phyloP scores from a whole-genome alignment of 2,113 vertebrate genomes.

The Trogon surrucura region DNA sequence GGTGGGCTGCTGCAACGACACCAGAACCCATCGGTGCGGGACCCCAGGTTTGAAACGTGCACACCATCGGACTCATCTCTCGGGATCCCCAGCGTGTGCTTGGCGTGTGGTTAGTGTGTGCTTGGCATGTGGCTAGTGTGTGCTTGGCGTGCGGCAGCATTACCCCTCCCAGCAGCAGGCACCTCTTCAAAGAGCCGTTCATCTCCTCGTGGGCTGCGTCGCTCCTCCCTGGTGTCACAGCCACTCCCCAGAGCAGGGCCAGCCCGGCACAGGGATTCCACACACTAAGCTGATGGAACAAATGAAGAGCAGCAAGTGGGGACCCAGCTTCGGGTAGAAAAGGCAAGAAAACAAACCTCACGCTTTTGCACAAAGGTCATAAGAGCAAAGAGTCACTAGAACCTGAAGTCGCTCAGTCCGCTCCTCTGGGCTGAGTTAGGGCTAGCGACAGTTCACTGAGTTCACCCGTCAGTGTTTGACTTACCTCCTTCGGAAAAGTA shows the following conservation, averaged over 20 bases:
- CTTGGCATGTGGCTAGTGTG: too few species aligned
- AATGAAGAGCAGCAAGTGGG: background rate
- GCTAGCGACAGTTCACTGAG: background rate
- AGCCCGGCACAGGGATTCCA: background rate
- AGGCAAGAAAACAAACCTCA: background rate
- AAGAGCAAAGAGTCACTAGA: background rate
- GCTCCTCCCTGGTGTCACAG: background rate
- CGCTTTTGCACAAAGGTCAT: background rate
- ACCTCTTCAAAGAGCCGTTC: background rate
- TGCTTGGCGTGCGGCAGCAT: too few species aligned
- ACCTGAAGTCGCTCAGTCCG: background rate
- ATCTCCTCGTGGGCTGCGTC: background rate
- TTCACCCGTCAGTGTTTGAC: background rate
- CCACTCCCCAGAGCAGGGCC: background rate
- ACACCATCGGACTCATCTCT: background rate
- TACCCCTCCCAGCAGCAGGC: background rate
- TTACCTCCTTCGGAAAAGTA: background rate
- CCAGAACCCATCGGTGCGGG: background rate
- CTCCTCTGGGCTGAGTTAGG: background rate
- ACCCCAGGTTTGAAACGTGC: accelerated
- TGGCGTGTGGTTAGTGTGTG: too few species aligned
- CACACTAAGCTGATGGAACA: background rate
- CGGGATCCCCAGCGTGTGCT: background rate
- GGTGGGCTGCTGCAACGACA: background rate
- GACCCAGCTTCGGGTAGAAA: background rate